These are phyloP conservation scores for Acrocephalus arundinaceus DNA, from an alignment of 2,113 vertebrate genomes.

Conservation along the genomic window DNA sequence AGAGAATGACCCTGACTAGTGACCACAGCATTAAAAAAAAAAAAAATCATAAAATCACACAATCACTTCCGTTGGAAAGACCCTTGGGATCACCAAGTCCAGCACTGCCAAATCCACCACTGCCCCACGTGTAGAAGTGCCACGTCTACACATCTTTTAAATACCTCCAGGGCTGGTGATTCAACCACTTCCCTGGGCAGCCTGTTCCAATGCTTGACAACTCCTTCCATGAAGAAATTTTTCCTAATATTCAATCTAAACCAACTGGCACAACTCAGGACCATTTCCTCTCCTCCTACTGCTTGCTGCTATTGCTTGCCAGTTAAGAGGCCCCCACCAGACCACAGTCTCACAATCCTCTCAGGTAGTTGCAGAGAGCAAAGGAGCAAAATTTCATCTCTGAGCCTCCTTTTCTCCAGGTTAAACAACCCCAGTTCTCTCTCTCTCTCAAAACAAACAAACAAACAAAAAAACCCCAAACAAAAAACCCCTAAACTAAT, in stretches of 20 bases:
- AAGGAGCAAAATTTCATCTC: not conserved
- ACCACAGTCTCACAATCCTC: not conserved
- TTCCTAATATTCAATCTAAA: not conserved
- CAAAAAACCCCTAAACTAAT: not conserved
- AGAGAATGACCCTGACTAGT: not conserved
- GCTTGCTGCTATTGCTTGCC: not conserved
- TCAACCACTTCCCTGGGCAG: not conserved
- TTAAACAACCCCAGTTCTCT: not conserved
- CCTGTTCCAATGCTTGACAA: not conserved
- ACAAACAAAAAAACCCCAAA: no score
- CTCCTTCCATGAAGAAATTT: not conserved
- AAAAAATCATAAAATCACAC: not conserved
- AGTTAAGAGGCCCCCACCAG: not conserved
- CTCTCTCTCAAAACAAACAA: no score
- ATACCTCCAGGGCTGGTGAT: not conserved
- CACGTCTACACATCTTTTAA: rapidly evolving
- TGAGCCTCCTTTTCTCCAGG: not conserved
- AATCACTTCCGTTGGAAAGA: rapidly evolving
- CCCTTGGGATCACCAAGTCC: not conserved
- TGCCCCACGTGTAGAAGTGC: not conserved
- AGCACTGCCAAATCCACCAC: not conserved
- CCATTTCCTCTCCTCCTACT: not conserved
- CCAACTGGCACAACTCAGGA: not conserved
- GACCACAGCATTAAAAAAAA: not conserved
- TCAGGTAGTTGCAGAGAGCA: not conserved